phyloP scores from a whole-genome alignment of 2,797 vertebrate species.

The Rousettus madagascariensis region DNA sequence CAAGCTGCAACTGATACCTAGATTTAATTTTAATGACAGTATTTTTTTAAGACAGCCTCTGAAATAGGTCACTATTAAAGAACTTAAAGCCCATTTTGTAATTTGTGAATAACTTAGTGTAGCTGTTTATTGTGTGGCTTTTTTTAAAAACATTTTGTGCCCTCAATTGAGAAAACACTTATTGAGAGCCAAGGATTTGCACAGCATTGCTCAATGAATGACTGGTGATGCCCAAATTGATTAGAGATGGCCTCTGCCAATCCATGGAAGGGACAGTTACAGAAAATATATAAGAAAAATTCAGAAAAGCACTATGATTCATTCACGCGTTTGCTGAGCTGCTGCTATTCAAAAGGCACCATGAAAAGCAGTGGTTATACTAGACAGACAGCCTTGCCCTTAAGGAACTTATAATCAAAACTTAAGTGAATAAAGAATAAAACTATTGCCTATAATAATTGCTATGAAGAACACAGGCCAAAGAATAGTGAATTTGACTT shows the following conservation, averaged over 20 bases:
- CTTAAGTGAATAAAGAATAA: not conserved
- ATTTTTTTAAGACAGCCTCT: not conserved
- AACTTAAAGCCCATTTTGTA: not conserved
- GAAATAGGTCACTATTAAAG: not conserved
- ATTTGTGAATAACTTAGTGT: not conserved
- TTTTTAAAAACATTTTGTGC: not conserved
- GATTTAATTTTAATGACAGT: not conserved
- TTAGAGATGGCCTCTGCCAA: not conserved
- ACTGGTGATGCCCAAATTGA: not conserved
- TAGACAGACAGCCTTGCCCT: not conserved
- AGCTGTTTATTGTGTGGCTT: not conserved
- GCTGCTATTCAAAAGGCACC: not conserved
- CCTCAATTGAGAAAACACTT: not conserved
- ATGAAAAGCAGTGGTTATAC: not conserved
- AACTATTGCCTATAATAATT: not conserved
- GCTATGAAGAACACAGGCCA: not conserved
- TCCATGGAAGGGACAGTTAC: not conserved
- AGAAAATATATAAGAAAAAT: not conserved
- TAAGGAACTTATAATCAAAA: not conserved
- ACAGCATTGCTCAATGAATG: not conserved
- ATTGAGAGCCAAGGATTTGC: not conserved
- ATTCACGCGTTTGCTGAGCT: not conserved
- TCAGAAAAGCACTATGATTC: not conserved
- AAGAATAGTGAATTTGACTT: not conserved
- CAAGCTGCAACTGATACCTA: not conserved